Evolutionary conservation across 2,888 invertebrate genomes (phyloP).

Genomic region (Stratiomys singularior): DNA sequence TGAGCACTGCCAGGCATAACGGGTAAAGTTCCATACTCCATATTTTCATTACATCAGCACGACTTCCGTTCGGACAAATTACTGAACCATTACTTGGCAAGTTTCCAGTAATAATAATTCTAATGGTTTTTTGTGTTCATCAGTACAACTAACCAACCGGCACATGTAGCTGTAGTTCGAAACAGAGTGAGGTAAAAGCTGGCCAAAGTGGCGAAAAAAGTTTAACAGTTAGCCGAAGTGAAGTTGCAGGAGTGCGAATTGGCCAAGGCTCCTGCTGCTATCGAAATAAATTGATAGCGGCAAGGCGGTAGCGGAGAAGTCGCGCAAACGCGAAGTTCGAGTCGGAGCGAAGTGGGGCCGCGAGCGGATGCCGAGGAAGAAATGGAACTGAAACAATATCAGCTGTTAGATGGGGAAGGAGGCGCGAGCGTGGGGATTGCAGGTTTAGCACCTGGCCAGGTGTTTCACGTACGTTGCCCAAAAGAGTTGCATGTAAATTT

Average conservation of each 20-base stretch:
- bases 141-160: too few species aligned
- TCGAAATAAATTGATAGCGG: not conserved
- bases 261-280: not conserved
- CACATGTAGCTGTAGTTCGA: too few species aligned
- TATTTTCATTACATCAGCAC: not conserved
- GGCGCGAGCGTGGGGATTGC: not conserved
- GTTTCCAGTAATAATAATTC: not conserved
- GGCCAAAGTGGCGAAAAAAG: too few species aligned
- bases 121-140: too few species aligned
- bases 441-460: conserved; percentile 18
- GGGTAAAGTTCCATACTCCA: not conserved
- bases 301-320: not conserved
- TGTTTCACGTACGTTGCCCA: conserved; percentile 13
- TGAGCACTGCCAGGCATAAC: not conserved
- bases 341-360: too few species aligned
- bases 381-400: conserved; percentile 24
- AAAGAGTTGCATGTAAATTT: too few species aligned
- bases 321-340: not conserved
- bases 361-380: not conserved
- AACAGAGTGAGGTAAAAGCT: too few species aligned
- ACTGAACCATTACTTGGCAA: not conserved
- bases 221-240: not conserved
- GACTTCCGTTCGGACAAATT: not conserved
- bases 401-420: conserved; percentile 8
- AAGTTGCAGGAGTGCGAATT: not conserved